Evolutionary conservation across 1,140 invertebrate species (phyloP).

Genomic region (Cyrtorhinus lividipennis): DNA sequence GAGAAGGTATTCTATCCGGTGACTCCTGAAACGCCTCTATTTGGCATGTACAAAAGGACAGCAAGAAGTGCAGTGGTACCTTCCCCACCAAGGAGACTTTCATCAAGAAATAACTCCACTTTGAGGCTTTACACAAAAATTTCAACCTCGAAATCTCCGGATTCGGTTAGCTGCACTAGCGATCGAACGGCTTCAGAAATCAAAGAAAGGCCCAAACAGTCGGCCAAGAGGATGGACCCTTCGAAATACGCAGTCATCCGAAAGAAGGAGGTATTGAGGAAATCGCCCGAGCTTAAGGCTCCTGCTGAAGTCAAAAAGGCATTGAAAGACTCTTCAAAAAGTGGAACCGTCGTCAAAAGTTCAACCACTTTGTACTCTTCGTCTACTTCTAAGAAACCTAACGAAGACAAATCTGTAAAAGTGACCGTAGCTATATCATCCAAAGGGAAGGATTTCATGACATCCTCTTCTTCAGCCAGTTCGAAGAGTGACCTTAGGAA

Average conservation of each 20-base stretch:
- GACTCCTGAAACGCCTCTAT: conserved; percentile 30
- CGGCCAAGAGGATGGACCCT: not conserved
- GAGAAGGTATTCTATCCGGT: conserved; percentile 45
- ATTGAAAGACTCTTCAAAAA: conserved; percentile 31
- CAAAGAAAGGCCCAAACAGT: not conserved
- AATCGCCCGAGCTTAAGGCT: conserved; percentile 39
- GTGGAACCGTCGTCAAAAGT: conserved; percentile 31
- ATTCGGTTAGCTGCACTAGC: not conserved
- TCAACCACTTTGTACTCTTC: conserved; percentile 30
- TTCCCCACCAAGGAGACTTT: conserved; percentile 52
- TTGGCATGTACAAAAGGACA: conserved; percentile 35
- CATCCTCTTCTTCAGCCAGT: conserved; percentile 24
- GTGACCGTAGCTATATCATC: conserved; percentile 33
- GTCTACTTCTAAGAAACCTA: conserved; percentile 27
- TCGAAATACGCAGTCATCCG: not conserved
- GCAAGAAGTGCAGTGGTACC: conserved; percentile 34
- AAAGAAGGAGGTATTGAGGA: conserved; percentile 26
- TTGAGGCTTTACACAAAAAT: conserved; percentile 36
- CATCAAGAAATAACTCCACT: conserved; percentile 55
- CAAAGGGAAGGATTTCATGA: conserved; percentile 33
- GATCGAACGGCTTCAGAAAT: not conserved
- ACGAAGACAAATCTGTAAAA: conserved; percentile 34
- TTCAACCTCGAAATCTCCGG: not conserved
- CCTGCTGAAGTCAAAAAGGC: conserved; percentile 42
- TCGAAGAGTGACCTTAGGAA: conserved; percentile 18